Evolutionary conservation across 2,113 vertebrate species (phyloP).

Genomic region (Neodontobutis hainanensis): DNA sequence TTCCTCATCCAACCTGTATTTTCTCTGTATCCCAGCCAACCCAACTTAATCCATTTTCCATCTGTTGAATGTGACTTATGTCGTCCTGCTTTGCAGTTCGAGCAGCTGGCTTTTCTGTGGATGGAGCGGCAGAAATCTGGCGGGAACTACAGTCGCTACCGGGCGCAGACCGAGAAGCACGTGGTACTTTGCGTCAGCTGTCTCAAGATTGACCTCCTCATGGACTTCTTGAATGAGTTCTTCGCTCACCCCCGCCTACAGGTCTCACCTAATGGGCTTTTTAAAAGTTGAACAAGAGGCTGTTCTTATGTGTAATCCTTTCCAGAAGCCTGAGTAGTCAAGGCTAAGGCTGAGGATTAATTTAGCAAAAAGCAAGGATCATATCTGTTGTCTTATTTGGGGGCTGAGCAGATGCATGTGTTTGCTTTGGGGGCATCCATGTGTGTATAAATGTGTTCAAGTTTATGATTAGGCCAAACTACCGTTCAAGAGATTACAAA

Average conservation of each 20-base stretch:
- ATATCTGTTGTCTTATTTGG: constrained; percentile 37
- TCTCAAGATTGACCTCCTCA: constrained; percentile 84
- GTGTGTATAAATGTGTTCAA: constrained; percentile 13
- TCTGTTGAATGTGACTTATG: constrained; percentile 59
- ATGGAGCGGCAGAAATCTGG: constrained; percentile 86
- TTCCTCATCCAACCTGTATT: constrained; percentile 19
- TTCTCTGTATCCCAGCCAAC: constrained; percentile 45
- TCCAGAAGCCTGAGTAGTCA: constrained; percentile 40
- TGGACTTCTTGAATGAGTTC: constrained; percentile 87
- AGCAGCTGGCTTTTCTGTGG: constrained; percentile 85
- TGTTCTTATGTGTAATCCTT: constrained; percentile 44
- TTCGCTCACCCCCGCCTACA: constrained; percentile 83
- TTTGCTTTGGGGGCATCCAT: constrained; percentile 20
- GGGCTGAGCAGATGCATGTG: constrained; percentile 29
- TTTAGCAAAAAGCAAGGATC: constrained; percentile 37
- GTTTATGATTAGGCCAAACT: not conserved
- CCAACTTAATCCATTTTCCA: constrained; percentile 64
- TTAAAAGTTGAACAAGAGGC: constrained; percentile 26
- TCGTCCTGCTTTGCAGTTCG: constrained; percentile 72
- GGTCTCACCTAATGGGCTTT: constrained; percentile 58
- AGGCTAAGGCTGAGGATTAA: constrained; percentile 58
- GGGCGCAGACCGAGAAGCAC: constrained; percentile 84
- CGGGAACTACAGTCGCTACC: constrained; percentile 85
- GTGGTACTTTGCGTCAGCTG: constrained; percentile 85
- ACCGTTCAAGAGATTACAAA: not conserved